phyloP scores from a whole-genome alignment of 2,888 invertebrate species.

The Atherix ibis region DNA sequence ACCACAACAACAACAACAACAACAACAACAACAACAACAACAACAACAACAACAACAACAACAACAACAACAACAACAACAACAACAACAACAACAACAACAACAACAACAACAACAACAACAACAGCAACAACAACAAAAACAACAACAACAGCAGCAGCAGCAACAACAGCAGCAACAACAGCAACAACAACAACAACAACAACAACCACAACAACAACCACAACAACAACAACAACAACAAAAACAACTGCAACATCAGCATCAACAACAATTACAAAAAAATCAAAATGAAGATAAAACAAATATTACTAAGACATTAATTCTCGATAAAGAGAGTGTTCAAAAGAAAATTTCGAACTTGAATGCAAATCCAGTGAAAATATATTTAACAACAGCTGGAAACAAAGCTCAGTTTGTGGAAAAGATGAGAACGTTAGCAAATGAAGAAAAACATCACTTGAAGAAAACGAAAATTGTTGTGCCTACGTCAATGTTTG shows the following conservation, averaged over 20 bases:
- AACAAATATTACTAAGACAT: too few relatives aligned
- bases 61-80: conserved; percentile 5
- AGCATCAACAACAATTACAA: too few relatives aligned
- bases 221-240: too few relatives aligned
- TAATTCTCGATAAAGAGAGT: too few relatives aligned
- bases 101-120: not conserved
- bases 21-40: conserved; percentile 1
- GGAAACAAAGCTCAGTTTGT: not conserved
- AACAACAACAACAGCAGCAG: too few relatives aligned
- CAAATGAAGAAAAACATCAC: conserved; percentile 3
- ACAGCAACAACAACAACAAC: not conserved
- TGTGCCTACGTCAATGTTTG: conserved; percentile 8
- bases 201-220: too few relatives aligned
- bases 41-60: conserved; percentile 1
- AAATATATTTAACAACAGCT: conserved; percentile 5
- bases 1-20: too few relatives aligned
- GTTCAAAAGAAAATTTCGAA: too few relatives aligned
- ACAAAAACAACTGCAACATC: too few relatives aligned
- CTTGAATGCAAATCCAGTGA: conserved; percentile 2
- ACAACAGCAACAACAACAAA: too few relatives aligned
- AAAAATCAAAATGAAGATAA: too few relatives aligned
- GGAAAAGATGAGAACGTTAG: conserved; percentile 3
- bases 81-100: conserved; percentile 1
- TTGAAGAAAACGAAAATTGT: conserved; percentile 6
- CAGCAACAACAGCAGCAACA: not conserved